A percentile compares a stretch with the other conserved stretches of the same genome.
phyloP scores from a whole-genome alignment of 1,140 invertebrate species.

The Prorops nasuta region DNA sequence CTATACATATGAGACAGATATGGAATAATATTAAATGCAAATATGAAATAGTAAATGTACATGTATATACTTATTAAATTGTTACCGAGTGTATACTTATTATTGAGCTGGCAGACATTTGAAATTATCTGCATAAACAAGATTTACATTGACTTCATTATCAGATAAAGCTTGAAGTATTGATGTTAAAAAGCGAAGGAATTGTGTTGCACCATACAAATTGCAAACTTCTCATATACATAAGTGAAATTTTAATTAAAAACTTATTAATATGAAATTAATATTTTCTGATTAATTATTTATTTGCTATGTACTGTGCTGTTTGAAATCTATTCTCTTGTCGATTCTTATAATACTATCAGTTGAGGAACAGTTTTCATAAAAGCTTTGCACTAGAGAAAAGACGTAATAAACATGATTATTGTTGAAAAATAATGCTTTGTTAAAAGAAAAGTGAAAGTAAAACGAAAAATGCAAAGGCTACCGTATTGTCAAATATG shows the following conservation, averaged over 20 bases:
- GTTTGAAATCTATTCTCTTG: not conserved
- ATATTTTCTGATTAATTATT: not conserved
- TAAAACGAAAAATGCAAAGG: constrained; percentile 32
- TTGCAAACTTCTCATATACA: not conserved
- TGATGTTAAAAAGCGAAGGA: not conserved
- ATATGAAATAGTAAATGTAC: not conserved
- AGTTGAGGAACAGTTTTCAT: too few species aligned
- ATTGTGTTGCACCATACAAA: not conserved
- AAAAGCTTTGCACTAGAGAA: too few species aligned
- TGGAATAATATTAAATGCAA: not conserved
- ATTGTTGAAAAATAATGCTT: not conserved
- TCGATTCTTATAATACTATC: not conserved
- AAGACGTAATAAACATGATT: too few species aligned
- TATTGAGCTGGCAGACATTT: not conserved
- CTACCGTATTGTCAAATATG: constrained; percentile 51
- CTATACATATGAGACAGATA: not conserved
- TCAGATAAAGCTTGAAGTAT: not conserved
- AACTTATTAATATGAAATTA: not conserved
- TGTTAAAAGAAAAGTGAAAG: not conserved
- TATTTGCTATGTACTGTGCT: not conserved
- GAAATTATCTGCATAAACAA: not conserved
- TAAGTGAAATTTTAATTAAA: not conserved
- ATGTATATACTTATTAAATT: not conserved
- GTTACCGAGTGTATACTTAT: not conserved
- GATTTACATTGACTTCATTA: not conserved